A percentile compares a stretch with the other conserved stretches of the same genome.
phyloP scores from a whole-genome alignment of 2,888 invertebrate species.

The Morpho helenor region DNA sequence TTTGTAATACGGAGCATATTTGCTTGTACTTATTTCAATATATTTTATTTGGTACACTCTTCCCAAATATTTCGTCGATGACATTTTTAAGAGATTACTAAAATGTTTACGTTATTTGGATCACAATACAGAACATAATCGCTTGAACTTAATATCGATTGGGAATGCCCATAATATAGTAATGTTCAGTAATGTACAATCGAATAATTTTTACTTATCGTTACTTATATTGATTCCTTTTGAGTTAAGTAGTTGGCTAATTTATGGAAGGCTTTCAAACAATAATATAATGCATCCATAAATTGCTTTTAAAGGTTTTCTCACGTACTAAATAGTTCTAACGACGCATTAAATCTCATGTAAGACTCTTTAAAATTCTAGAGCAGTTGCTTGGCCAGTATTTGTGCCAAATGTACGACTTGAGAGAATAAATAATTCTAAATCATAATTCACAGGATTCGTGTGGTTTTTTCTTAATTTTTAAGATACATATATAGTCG shows the following conservation, averaged over 20 bases:
- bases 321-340: constrained; percentile 23
- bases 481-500: too few species aligned
- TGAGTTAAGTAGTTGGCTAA: constrained; percentile 22
- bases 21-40: not conserved
- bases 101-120: too few species aligned
- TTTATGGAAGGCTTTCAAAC: constrained; percentile 20
- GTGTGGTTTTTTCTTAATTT: too few species aligned
- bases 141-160: not conserved
- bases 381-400: constrained; percentile 19
- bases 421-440: constrained; percentile 6
- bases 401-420: constrained; percentile 14
- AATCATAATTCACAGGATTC: not conserved
- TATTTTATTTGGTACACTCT: too few species aligned
- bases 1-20: not conserved
- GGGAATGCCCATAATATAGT: not conserved
- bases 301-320: constrained; percentile 22
- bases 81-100: too few species aligned
- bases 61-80: too few species aligned
- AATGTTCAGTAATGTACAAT: constrained; percentile 5
- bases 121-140: constrained; percentile 8
- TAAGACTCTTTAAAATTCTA: constrained; percentile 21
- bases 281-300: constrained; percentile 11
- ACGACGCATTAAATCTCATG: constrained; percentile 11
- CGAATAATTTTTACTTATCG: constrained; percentile 7
- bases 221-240: constrained; percentile 15